Base-by-base conservation (phyloP, 2,113 vertebrate species). In the Silurus asotus region DNA sequence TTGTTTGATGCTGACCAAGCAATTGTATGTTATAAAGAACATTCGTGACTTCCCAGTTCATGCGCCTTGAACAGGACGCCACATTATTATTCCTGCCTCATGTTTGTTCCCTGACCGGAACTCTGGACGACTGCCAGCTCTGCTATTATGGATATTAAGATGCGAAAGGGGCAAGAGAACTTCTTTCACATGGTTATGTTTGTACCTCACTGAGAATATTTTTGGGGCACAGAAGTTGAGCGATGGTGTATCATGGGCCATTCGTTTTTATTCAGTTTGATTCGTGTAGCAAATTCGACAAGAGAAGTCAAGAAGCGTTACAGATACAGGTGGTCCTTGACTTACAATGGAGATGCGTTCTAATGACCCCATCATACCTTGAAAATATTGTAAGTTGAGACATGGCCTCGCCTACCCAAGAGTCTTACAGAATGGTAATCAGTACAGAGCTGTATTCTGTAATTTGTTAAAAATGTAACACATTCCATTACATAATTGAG, bases 41-140 rank as follows among this genome's bases (percentile, higher is more conserved):
- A 37, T 61, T 58, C 48, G 85, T 28, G 14, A 72, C 25, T 69
- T 19, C 13, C 17, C 37, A 0, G 2, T 49, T 1, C 15, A 72
- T 48, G 25, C 5, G 1, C 79, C 82, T 49, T 7, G n/a, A 82
- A 51, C 45, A 51, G 78, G 90, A 45, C 13, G 1, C n/a, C n/a
- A 67, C 91, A 93, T 95, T 95, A 94, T 92, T 89, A 94, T 94
- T 93, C 93, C 88, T 84, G 89, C 90, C 89, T 87, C 89, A 77
- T 90, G 75, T 85, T 86, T 78, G 79, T 90, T 90, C 86, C 92
- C 92, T 88, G 91, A 90, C 86, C 88, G 82, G 89, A 91, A 74
- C 88, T 62, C 90, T 93, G 91, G 92, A 91, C 83, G 91, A 84
- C 88, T 92, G 93, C 92, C 93, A 94, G 91, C 92, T 92, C 89